Conservation (phyloP, 2,888 invertebrate genomes). For the Cephus pygmeus region DNA sequence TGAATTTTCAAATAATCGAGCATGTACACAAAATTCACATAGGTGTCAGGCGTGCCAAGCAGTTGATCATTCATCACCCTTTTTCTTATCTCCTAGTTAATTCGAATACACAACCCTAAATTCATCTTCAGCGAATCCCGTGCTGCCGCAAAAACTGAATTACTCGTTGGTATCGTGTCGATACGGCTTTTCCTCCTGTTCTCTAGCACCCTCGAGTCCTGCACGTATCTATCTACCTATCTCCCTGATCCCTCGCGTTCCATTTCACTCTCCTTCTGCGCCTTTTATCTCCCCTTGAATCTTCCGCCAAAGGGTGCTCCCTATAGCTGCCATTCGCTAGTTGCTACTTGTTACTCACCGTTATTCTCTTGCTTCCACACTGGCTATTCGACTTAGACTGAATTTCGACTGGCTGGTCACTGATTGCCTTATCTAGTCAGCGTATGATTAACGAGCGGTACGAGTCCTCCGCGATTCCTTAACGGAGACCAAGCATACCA, state of each 20-base stretch:
- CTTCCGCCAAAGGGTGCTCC: conserved; percentile 15
- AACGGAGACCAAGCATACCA: background rate
- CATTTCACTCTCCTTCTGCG: conserved; percentile 21
- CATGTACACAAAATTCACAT: background rate
- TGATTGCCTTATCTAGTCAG: background rate
- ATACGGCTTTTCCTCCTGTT: background rate
- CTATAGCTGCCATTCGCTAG: conserved; percentile 14
- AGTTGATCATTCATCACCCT: background rate
- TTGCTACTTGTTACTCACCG: background rate
- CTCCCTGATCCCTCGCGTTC: conserved; percentile 29
- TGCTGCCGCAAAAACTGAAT: conserved; percentile 14
- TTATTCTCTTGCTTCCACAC: background rate
- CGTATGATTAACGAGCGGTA: background rate
- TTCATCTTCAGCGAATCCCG: background rate
- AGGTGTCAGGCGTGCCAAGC: background rate
- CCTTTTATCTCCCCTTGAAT: conserved; percentile 24
- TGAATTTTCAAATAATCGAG: background rate
- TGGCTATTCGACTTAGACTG: background rate
- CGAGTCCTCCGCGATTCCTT: background rate
- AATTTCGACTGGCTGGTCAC: background rate
- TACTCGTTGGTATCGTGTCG: conserved; percentile 21
- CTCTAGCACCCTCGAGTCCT: background rate
- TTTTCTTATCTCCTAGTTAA: background rate
- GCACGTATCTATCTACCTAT: conserved; percentile 19
- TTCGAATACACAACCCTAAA: background rate